These are phyloP conservation scores for Boloria euphrosyne DNA, from an alignment of 2,888 invertebrate genomes.

Conservation along the genomic window DNA sequence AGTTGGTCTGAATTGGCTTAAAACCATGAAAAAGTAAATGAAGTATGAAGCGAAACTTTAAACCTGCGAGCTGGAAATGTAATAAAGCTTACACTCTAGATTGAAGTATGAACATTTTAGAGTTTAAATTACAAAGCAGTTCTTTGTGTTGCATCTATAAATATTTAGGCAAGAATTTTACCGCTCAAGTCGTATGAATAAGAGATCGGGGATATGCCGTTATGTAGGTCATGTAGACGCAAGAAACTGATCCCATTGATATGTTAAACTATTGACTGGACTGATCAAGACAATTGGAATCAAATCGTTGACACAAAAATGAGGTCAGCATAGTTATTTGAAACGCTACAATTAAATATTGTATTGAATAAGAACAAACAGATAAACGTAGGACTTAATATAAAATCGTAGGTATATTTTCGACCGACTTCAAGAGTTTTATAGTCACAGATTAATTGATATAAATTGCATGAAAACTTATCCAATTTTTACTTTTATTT, in stretches of 20 bases:
- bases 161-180: slow-evolving; percentile 24
- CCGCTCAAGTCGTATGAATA: slow-evolving; percentile 25
- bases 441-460: too few species aligned
- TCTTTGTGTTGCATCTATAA: slow-evolving; percentile 29
- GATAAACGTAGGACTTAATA: too few species aligned
- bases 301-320: slow-evolving; percentile 22
- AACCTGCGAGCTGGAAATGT: slow-evolving; percentile 15
- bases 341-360: not conserved
- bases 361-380: not conserved
- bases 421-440: too few species aligned
- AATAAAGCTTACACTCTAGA: slow-evolving; percentile 21
- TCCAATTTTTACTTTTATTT: too few species aligned
- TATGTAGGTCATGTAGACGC: slow-evolving; percentile 20
- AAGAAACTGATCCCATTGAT: slow-evolving; percentile 11
- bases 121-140: slow-evolving; percentile 21
- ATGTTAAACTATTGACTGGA: slow-evolving; percentile 20
- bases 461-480: too few species aligned
- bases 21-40: too few species aligned
- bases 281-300: slow-evolving; percentile 29
- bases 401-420: too few species aligned
- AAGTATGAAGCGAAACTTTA: too few species aligned
- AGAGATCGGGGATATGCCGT: slow-evolving; percentile 15
- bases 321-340: slow-evolving; percentile 15
- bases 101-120: slow-evolving; percentile 20
- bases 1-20: too few species aligned